A percentile compares a stretch with the other conserved stretches of the same genome.
These are phyloP conservation scores for Aplidium turbinatum DNA, from an alignment of 23 tunicate species.

Conservation along the genomic window DNA sequence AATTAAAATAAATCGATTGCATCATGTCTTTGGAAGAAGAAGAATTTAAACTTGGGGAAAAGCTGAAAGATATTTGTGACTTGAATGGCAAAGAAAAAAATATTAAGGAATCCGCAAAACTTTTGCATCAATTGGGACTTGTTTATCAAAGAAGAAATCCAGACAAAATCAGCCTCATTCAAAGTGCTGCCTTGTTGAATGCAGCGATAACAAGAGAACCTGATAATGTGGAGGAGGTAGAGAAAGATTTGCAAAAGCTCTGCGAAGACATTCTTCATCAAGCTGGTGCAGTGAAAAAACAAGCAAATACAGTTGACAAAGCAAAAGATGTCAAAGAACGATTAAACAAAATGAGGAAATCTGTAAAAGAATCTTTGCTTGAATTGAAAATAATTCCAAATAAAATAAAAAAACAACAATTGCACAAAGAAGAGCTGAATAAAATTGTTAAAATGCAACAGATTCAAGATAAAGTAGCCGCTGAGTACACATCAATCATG, in stretches of 20 bases:
- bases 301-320: neutral
- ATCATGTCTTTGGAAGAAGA: too few relatives aligned
- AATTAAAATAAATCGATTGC: too few relatives aligned
- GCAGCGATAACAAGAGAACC: neutral
- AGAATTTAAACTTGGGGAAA: neutral
- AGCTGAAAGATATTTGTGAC: neutral
- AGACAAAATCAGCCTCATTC: neutral
- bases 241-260: neutral
- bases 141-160: neutral
- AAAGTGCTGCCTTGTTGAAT: slow-evolving; percentile 1
- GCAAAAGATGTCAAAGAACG: neutral
- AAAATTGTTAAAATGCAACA: too few relatives aligned
- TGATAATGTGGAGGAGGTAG: neutral
- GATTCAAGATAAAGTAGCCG: too few relatives aligned
- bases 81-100: neutral
- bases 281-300: neutral
- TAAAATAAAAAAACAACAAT: too few relatives aligned
- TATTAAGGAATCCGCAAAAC: neutral
- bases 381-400: too few relatives aligned
- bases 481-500: too few relatives aligned
- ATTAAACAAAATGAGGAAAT: neutral
- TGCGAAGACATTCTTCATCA: neutral
- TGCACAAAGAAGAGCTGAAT: too few relatives aligned
- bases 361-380: too few relatives aligned
- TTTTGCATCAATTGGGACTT: slow-evolving; percentile 1